Evolutionary conservation across 2,113 vertebrate species (phyloP).

Genomic region (Osmerus mordax): DNA sequence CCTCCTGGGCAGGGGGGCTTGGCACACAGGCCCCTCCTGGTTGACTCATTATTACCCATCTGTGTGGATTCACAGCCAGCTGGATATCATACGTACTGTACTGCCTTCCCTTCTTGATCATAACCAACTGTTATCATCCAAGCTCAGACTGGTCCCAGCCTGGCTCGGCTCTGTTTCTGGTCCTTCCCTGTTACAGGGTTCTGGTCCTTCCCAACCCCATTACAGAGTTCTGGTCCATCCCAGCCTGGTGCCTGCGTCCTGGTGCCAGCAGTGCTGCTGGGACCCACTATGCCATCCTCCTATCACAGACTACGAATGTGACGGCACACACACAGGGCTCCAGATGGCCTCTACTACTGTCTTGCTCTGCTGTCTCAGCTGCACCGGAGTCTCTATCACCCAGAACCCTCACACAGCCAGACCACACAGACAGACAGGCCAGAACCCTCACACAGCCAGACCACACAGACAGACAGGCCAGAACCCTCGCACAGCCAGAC

Average conservation of each 20-base stretch:
- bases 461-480: too few relatives aligned
- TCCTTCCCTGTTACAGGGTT: background rate
- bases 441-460: too few relatives aligned
- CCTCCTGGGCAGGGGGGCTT: conserved; percentile 46
- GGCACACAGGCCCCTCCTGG: conserved; percentile 50
- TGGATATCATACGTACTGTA: conserved; percentile 49
- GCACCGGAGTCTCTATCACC: too few relatives aligned
- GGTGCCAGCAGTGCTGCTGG: conserved; percentile 44
- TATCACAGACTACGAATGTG: background rate
- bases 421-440: too few relatives aligned
- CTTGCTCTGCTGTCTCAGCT: too few relatives aligned
- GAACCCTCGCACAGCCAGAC: too few relatives aligned
- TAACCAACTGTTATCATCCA: conserved; percentile 30
- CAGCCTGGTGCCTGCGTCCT: conserved; percentile 36
- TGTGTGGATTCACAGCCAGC: conserved; percentile 57
- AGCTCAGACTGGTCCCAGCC: conserved; percentile 30
- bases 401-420: too few relatives aligned
- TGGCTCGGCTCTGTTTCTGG: too few relatives aligned
- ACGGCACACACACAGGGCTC: too few relatives aligned
- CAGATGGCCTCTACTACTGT: too few relatives aligned
- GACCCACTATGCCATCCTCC: conserved; percentile 45
- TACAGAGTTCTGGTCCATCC: background rate
- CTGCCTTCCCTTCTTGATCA: conserved; percentile 35
- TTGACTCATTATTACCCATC: conserved; percentile 62
- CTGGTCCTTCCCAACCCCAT: background rate